Evolutionary conservation across 1,140 invertebrate species (phyloP), one percentile per base, ranked within the genome.

Genomic region (Goniozus legneri): DNA sequence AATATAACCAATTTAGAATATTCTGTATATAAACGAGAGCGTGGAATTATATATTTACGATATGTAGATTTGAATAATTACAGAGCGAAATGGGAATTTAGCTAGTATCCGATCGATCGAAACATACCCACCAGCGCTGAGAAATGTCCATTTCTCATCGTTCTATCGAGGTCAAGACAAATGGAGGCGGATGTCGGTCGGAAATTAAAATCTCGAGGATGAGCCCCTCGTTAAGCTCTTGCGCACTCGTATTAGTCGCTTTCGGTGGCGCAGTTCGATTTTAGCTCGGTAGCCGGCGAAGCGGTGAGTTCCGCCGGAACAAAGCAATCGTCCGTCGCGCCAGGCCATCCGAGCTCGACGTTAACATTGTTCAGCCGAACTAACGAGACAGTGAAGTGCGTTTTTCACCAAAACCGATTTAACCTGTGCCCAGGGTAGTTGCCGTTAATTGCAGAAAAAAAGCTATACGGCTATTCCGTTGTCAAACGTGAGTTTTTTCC

Each of bases 191-290:
- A 57, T 57, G 48, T 56, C 53, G 48, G 41, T 48, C 49, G 55
- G 55, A 57, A 57, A 57, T 57, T 57, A 57, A 57, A 57, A 57
- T 56, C 53, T 56, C 55, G 53, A 47, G 53, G 44, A 48, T 44
- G 53, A 55, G 48, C 37, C 37, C 42, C 52, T 56, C 43, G 54
- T 56, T 56, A 55, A 51, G 38, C 43, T 33, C 22, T 38, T 19
- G 37, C 24, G n/a, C 21, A 24, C 7, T 49, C 34, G 8, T 20
- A 19, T 20, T 49, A 19, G 42, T 44, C 40, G 47, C 36, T 49
- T 44, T 49, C 38, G 32, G 35, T 40, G 32, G 40, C 40, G 46
- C 30, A 27, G 24, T 27, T 27, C 24, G 24, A 27, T 48, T 42
- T 33, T 30, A 36, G 34, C 42, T 39, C 47, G 48, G 47, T 55